Conservation (phyloP, 2,797 vertebrate species). For the Pyrocephalus nanus region DNA sequence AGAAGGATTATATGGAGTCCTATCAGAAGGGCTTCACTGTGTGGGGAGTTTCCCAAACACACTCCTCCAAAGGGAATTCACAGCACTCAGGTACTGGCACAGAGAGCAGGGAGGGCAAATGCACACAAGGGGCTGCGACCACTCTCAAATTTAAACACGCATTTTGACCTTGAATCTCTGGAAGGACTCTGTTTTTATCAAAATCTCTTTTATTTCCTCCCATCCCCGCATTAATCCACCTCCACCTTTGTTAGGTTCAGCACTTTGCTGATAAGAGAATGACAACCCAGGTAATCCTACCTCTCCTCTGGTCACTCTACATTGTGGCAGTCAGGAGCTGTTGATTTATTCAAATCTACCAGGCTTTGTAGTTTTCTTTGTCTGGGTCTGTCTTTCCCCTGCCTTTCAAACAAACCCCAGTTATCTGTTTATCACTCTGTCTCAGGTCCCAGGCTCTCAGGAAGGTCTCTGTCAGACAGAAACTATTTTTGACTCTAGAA, state of each 20-base stretch:
- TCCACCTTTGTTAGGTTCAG: neutral
- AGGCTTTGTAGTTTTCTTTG: neutral
- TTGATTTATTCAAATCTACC: conserved; percentile 11
- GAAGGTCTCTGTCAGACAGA: neutral
- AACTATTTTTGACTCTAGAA: neutral
- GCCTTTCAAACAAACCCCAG: neutral
- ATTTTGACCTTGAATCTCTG: neutral
- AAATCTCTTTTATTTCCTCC: neutral
- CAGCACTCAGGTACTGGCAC: neutral
- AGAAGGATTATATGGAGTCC: neutral
- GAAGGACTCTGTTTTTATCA: neutral
- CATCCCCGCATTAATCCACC: neutral
- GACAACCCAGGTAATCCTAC: neutral
- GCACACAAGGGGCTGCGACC: neutral
- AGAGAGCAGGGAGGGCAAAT: neutral
- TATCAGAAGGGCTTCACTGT: neutral
- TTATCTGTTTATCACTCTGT: neutral
- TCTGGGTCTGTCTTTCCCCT: neutral
- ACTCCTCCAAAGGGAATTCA: neutral
- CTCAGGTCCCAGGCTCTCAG: neutral
- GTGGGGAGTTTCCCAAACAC: neutral
- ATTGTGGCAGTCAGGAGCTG: neutral
- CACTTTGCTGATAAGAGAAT: neutral
- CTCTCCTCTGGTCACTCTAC: neutral
- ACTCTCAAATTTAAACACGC: neutral